phyloP scores from a whole-genome alignment of 2,113 vertebrate genomes.

The Paratilapia polleni region DNA sequence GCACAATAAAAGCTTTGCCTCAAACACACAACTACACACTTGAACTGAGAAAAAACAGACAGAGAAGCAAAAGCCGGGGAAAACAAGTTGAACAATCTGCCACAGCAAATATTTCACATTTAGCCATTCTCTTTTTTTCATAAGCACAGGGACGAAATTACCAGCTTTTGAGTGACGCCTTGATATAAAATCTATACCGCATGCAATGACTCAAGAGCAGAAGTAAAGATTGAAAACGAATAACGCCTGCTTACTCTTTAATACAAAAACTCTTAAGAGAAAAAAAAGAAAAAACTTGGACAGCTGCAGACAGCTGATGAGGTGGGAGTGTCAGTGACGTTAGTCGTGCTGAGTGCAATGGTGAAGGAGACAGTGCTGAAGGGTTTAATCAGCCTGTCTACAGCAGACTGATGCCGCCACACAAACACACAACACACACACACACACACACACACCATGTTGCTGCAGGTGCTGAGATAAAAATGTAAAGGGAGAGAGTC shows the following conservation, averaged over 20 bases:
- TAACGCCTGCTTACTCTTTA: not conserved
- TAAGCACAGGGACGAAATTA: slow-evolving; percentile 1
- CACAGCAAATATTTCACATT: slow-evolving; percentile 1
- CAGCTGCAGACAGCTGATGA: not conserved
- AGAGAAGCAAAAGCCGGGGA: slow-evolving; percentile 9
- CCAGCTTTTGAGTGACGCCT: slow-evolving; percentile 9
- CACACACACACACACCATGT: slow-evolving; percentile 16
- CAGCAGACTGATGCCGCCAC: slow-evolving; percentile 6
- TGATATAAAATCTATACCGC: slow-evolving; percentile 33
- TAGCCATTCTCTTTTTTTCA: not conserved
- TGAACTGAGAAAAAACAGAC: slow-evolving; percentile 30
- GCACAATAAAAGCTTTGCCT: slow-evolving; percentile 11
- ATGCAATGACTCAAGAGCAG: not conserved
- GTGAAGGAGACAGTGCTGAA: slow-evolving; percentile 37
- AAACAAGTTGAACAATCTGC: slow-evolving; percentile 19
- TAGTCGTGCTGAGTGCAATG: not conserved
- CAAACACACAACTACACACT: not conserved
- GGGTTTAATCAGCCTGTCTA: slow-evolving; percentile 54
- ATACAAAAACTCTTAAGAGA: not conserved
- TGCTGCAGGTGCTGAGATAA: slow-evolving; percentile 49
- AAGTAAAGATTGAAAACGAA: not conserved
- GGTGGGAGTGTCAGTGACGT: slow-evolving; percentile 21
- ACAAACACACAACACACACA: slow-evolving; percentile 20
- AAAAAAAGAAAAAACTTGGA: slow-evolving; percentile 19
- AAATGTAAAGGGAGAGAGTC: slow-evolving; percentile 34